A percentile compares a stretch with the other conserved stretches of the same genome.
phyloP scores from a whole-genome alignment of 2,113 vertebrate genomes.

The Dromas ardeola region DNA sequence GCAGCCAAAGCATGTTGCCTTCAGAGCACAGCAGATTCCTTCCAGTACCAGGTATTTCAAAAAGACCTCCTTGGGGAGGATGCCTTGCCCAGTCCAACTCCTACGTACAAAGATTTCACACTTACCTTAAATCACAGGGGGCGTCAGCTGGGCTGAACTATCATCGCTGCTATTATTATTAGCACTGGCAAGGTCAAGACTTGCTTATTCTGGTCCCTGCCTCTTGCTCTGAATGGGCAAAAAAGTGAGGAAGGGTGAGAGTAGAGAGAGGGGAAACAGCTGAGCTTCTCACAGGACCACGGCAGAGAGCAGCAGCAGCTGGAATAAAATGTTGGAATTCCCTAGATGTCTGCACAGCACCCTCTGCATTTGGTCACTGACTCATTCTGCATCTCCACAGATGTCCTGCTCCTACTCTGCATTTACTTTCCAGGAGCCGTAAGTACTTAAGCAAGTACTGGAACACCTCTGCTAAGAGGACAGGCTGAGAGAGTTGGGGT shows the following conservation, averaged over 20 bases:
- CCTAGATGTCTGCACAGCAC: neutral
- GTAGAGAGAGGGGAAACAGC: neutral
- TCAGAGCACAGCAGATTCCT: slow-evolving; percentile 26
- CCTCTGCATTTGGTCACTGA: neutral
- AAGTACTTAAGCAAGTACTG: neutral
- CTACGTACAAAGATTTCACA: neutral
- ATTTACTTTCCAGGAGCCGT: neutral
- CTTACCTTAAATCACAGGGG: neutral
- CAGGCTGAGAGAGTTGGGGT: too few species aligned
- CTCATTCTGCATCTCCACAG: neutral
- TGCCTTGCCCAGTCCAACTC: neutral
- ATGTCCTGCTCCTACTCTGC: neutral
- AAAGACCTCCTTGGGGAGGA: neutral
- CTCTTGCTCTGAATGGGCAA: neutral
- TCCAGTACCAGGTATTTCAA: slow-evolving; percentile 48
- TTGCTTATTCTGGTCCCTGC: neutral
- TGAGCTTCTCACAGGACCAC: neutral
- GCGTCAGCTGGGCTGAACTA: neutral
- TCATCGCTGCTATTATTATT: neutral
- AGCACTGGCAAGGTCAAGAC: neutral
- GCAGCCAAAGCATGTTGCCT: slow-evolving; percentile 33
- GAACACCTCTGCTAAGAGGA: too few species aligned
- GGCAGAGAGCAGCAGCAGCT: neutral
- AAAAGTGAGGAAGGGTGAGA: neutral
- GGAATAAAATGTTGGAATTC: neutral